A percentile compares a stretch with the other conserved stretches of the same genome.
These are phyloP conservation scores for Cottus gobio DNA, from an alignment of 2,113 vertebrate species.

Conservation along the genomic window DNA sequence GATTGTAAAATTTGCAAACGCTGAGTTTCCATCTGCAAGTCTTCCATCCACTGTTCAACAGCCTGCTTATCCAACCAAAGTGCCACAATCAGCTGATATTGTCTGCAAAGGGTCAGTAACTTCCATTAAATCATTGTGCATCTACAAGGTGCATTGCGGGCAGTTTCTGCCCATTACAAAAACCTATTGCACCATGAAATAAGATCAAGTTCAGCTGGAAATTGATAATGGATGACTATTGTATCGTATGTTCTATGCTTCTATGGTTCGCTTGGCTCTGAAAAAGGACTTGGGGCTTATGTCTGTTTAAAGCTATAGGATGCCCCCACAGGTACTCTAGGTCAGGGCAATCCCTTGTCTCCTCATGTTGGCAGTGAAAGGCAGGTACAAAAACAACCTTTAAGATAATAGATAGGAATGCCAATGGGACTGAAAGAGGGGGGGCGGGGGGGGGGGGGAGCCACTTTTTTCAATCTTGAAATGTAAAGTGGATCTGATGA, in stretches of 20 bases:
- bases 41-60: conserved; percentile 10
- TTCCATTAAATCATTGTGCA: conserved; percentile 32
- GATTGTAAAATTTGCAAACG: conserved; percentile 13
- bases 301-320: conserved; percentile 25
- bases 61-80: conserved; percentile 11
- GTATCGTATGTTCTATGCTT: conserved; percentile 9
- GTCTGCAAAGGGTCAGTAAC: conserved; percentile 19
- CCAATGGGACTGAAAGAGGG: conserved; percentile 38
- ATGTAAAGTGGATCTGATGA: conserved; percentile 82
- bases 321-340: conserved; percentile 43
- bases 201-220: conserved; percentile 50
- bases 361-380: conserved; percentile 62
- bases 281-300: conserved; percentile 35
- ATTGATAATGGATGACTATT: conserved; percentile 36
- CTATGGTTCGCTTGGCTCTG: conserved; percentile 33
- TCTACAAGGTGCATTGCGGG: not conserved
- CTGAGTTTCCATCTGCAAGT: conserved; percentile 17
- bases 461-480: conserved; percentile 67
- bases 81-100: not conserved
- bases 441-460: not conserved
- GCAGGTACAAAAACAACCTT: conserved; percentile 76
- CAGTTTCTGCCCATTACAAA: conserved; percentile 29
- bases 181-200: conserved; percentile 55
- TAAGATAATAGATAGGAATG: conserved; percentile 69
- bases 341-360: conserved; percentile 41